These are phyloP conservation scores for Thinocorus orbignyianus DNA, from an alignment of 2,113 vertebrate species.

Conservation along the genomic window DNA sequence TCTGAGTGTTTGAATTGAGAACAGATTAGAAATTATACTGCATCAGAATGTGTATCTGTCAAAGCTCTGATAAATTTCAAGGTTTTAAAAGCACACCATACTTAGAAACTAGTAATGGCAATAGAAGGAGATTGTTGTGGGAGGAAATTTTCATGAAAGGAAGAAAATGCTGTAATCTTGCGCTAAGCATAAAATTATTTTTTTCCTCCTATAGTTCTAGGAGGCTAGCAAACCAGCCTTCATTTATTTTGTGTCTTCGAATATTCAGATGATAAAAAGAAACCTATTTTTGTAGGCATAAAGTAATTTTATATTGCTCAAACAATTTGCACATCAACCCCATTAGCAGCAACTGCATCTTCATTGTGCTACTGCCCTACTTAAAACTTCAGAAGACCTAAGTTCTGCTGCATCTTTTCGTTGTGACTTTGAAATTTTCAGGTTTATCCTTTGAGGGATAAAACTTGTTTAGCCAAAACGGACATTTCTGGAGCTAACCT, in stretches of 20 bases:
- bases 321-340: constrained; percentile 1
- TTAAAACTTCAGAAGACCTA: neutral
- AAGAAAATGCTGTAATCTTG: neutral
- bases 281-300: neutral
- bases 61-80: neutral
- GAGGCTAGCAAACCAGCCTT: neutral
- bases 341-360: neutral
- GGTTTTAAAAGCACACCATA: neutral
- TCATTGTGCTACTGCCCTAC: neutral
- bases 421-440: neutral
- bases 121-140: neutral
- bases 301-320: neutral
- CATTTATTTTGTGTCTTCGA: constrained; percentile 26
- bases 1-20: neutral
- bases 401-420: neutral
- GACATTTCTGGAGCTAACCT: neutral
- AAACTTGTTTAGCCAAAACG: neutral
- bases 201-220: neutral
- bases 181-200: constrained; percentile 23
- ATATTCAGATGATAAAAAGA: constrained; percentile 34
- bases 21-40: neutral
- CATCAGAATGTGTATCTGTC: neutral
- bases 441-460: neutral
- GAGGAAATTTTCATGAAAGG: neutral
- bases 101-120: neutral